Evolutionary conservation across 2,888 invertebrate genomes (phyloP).

Genomic region (Cyaniris semiargus): DNA sequence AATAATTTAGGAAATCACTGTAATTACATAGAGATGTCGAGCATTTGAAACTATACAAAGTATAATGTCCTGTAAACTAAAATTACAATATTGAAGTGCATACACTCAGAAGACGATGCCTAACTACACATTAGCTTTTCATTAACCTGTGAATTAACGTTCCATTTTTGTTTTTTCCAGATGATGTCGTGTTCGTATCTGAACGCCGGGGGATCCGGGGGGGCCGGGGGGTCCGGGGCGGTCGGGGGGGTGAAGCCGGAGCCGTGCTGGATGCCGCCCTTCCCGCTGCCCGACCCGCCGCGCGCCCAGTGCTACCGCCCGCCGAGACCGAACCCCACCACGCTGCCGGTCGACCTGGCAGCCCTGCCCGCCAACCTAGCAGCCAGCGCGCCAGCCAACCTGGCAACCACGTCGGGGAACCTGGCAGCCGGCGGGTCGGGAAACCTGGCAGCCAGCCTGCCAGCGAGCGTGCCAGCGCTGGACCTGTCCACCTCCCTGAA

Average conservation of each 20-base stretch:
- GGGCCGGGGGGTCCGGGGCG: background rate
- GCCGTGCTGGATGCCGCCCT: conserved; percentile 67
- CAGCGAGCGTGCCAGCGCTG: conserved; percentile 55
- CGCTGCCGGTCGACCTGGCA: conserved; percentile 32
- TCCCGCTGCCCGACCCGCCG: conserved; percentile 46
- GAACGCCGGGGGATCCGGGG: conserved; percentile 52
- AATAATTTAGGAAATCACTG: background rate
- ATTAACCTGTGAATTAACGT: background rate
- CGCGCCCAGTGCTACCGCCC: conserved; percentile 45
- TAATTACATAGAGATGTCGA: too few relatives aligned
- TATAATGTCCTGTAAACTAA: too few relatives aligned
- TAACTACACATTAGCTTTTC: background rate
- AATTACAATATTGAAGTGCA: too few relatives aligned
- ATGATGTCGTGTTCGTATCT: conserved; percentile 79
- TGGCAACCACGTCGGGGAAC: conserved; percentile 26
- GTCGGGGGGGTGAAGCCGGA: conserved; percentile 61
- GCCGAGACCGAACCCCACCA: conserved; percentile 30
- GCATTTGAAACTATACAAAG: too few relatives aligned
- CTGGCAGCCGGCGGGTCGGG: conserved; percentile 32
- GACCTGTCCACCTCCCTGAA: conserved; percentile 60
- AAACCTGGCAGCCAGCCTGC: conserved; percentile 1
- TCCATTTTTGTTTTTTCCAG: conserved; percentile 49
- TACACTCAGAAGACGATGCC: too few relatives aligned
- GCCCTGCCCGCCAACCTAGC: conserved; percentile 34
- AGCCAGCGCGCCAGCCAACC: conserved; percentile 35